Percentiles rank a stretch among this genome's conserved stretches.
Evolutionary conservation across 1,140 invertebrate species (phyloP).

Genomic region (Tribolium madens): DNA sequence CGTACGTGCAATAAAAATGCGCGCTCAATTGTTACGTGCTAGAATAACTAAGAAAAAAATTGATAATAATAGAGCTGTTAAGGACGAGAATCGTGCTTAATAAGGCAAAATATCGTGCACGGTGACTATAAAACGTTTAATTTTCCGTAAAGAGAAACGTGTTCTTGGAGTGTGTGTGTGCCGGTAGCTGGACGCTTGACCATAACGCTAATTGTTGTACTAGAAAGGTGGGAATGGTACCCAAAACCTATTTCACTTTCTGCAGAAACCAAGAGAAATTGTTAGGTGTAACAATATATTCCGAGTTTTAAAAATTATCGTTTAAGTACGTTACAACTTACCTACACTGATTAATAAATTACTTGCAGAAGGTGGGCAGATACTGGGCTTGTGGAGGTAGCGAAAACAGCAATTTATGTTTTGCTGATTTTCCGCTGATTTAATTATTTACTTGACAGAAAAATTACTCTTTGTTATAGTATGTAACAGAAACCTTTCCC

Average conservation of each 20-base stretch:
- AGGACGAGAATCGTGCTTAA: conserved; percentile 41
- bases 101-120: conserved; percentile 39
- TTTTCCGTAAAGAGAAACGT: conserved; percentile 41
- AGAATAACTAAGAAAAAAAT: conserved; percentile 6
- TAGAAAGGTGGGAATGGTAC: conserved; percentile 12
- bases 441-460: not conserved
- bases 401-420: not conserved
- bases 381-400: not conserved
- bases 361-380: not conserved
- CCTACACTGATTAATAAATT: not conserved
- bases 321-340: not conserved
- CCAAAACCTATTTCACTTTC: not conserved
- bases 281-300: not conserved
- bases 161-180: not conserved
- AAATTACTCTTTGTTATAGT: too few species aligned
- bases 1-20: conserved; percentile 35
- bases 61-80: conserved; percentile 41
- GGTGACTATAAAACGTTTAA: conserved; percentile 38
- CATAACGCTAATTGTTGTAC: conserved; percentile 8
- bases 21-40: conserved; percentile 20
- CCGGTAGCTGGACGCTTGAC: not conserved
- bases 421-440: not conserved
- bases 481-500: too few species aligned
- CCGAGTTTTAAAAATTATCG: not conserved
- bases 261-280: not conserved